Evolutionary conservation across 2,797 vertebrate species (phyloP).

Genomic region (Glyptemys insculpta): DNA sequence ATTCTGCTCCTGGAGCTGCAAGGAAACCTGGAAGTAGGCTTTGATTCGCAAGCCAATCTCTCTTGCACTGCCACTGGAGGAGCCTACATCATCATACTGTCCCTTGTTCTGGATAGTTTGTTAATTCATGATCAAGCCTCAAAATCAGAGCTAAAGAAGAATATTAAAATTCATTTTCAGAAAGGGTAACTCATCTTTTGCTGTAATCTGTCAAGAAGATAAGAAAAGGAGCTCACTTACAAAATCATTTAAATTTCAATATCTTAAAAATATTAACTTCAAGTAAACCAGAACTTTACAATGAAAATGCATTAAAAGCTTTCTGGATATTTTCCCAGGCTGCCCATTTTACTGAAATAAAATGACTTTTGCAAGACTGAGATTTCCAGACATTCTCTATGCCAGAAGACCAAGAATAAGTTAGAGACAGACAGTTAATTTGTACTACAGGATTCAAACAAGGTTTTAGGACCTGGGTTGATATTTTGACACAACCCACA

Average conservation of each 20-base stretch:
- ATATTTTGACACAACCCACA: neutral
- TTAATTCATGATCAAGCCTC: neutral
- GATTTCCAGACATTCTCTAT: neutral
- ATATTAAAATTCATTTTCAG: neutral
- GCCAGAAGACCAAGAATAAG: neutral
- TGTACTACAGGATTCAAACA: neutral
- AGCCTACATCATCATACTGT: neutral
- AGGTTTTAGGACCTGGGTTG: neutral
- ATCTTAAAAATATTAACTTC: neutral
- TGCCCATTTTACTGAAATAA: neutral
- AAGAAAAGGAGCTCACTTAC: neutral
- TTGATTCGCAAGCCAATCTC: neutral
- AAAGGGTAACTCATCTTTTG: neutral
- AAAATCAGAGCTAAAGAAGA: neutral
- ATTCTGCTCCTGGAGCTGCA: neutral
- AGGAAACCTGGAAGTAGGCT: neutral
- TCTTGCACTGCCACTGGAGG: neutral
- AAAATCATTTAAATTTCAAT: neutral
- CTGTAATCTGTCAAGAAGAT: neutral
- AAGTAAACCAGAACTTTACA: slow-evolving; percentile 45
- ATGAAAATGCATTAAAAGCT: slow-evolving; percentile 27
- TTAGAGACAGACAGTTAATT: neutral
- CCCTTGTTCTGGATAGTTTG: neutral
- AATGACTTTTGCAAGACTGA: neutral
- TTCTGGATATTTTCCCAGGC: neutral